These are phyloP conservation scores for Phymastichus coffea DNA, from an alignment of 1,140 invertebrate genomes.

Conservation along the genomic window DNA sequence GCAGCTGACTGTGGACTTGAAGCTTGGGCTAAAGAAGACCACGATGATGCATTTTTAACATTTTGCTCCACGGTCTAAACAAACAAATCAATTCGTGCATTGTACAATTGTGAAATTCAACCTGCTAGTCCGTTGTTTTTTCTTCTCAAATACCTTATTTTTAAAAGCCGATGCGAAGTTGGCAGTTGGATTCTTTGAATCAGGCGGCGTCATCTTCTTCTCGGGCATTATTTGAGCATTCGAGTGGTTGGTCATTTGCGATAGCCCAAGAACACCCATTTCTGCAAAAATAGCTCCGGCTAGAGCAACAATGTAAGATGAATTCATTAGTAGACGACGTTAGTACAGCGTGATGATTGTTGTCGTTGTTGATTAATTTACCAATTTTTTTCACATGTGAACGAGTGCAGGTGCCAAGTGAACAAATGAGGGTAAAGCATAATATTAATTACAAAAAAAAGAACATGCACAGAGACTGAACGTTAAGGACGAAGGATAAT, in stretches of 20 bases:
- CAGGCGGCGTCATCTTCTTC: constrained; percentile 53
- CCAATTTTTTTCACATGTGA: constrained; percentile 1
- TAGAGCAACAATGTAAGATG: constrained; percentile 41
- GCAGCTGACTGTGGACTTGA: constrained; percentile 65
- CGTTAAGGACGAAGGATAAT: not conserved
- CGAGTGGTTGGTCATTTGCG: constrained; percentile 48
- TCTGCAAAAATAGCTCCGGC: constrained; percentile 54
- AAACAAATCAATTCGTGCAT: too few species aligned
- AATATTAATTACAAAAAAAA: constrained; percentile 8
- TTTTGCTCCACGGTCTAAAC: constrained; percentile 63
- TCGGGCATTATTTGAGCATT: constrained; percentile 44
- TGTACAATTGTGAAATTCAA: too few species aligned
- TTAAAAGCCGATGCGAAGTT: constrained; percentile 70
- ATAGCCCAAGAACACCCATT: constrained; percentile 49
- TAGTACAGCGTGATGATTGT: constrained; percentile 33
- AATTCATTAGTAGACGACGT: constrained; percentile 45
- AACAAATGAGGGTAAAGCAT: not conserved
- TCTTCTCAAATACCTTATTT: constrained; percentile 62
- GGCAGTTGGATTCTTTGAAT: constrained; percentile 56
- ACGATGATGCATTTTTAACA: constrained; percentile 87
- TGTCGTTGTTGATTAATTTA: too few species aligned
- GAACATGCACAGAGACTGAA: not conserved
- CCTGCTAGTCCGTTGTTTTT: too few species aligned
- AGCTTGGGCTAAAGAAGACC: constrained; percentile 86
- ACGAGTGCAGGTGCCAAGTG: constrained; percentile 12